Evolutionary conservation across 2,888 invertebrate species (phyloP).

Genomic region (Chrysina gloriosa): DNA sequence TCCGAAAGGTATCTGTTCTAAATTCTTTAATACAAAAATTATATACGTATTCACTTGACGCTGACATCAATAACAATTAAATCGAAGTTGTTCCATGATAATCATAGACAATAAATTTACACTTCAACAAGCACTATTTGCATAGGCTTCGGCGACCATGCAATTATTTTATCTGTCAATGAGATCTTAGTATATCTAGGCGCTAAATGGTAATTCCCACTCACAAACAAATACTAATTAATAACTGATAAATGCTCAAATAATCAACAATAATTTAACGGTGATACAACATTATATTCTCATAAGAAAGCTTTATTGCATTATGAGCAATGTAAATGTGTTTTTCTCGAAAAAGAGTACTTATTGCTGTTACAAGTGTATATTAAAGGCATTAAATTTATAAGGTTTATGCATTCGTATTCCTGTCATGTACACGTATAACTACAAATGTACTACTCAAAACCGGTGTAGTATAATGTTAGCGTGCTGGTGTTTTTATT

Average conservation of each 20-base stretch:
- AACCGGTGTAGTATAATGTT: constrained; percentile 12
- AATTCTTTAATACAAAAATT: neutral
- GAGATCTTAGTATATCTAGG: constrained; percentile 9
- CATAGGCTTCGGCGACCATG: neutral
- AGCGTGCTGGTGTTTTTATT: constrained; percentile 22
- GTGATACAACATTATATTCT: neutral
- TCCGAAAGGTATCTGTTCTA: neutral
- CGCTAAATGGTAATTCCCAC: neutral
- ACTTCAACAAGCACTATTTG: constrained; percentile 1
- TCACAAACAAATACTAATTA: constrained; percentile 8
- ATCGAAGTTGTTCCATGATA: neutral
- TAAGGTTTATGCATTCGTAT: constrained; percentile 21
- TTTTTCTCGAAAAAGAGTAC: neutral
- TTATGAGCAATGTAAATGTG: neutral
- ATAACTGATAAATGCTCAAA: constrained; percentile 8
- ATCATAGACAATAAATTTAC: constrained; percentile 6
- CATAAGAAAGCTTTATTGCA: neutral
- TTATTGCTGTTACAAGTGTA: neutral
- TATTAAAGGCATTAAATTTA: constrained; percentile 9
- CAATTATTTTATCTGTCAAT: constrained; percentile 21
- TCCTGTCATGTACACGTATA: neutral
- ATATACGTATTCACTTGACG: neutral
- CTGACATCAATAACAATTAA: constrained; percentile 10
- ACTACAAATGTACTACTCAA: constrained; percentile 15
- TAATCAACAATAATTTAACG: constrained; percentile 2